phyloP scores from a whole-genome alignment of 2,113 vertebrate genomes.

The Zootoca vivipara region DNA sequence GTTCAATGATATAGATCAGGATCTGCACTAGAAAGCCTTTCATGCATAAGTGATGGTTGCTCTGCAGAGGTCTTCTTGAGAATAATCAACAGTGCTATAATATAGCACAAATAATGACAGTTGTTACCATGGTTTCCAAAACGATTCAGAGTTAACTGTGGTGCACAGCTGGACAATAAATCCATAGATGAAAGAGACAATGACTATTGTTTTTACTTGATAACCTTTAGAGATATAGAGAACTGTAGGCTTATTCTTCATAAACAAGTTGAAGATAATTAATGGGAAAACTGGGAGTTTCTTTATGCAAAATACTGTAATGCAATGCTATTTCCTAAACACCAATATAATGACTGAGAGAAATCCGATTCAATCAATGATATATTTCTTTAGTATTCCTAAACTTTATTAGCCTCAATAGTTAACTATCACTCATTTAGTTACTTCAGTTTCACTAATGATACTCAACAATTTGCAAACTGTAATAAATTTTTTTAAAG shows the following conservation, averaged over 20 bases:
- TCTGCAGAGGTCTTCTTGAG: neutral
- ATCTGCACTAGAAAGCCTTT: conserved; percentile 1
- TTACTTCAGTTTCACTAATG: neutral
- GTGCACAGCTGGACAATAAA: conserved; percentile 13
- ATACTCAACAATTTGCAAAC: neutral
- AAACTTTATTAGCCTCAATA: neutral
- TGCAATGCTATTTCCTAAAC: neutral
- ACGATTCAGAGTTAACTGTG: neutral
- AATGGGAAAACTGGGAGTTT: neutral
- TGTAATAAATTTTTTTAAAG: neutral
- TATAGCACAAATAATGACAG: conserved; percentile 13
- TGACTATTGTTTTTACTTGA: conserved; percentile 12
- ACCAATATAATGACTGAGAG: neutral
- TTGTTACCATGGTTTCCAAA: conserved; percentile 27
- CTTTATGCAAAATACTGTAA: neutral
- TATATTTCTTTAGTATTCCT: neutral
- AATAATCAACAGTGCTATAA: conserved; percentile 21
- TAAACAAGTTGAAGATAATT: neutral
- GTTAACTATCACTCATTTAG: neutral
- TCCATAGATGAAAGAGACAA: conserved; percentile 8
- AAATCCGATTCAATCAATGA: neutral
- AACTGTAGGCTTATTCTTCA: neutral
- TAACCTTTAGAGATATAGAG: neutral
- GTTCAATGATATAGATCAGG: neutral
- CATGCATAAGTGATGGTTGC: neutral